Evolutionary conservation across 2,113 vertebrate genomes (phyloP).

Genomic region (Sisor rabdophorus): DNA sequence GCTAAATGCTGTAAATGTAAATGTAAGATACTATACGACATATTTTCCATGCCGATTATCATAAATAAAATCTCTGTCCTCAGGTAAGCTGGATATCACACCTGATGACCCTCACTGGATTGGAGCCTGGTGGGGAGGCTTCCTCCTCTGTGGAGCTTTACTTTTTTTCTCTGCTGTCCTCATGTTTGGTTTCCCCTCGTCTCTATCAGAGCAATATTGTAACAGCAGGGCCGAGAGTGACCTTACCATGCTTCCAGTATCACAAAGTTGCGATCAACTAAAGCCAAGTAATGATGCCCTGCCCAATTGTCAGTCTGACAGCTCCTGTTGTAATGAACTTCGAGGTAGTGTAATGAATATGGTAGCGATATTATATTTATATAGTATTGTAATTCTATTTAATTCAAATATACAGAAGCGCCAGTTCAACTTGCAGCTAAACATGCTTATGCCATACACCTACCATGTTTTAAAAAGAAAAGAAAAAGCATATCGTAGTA

Average conservation of each 20-base stretch:
- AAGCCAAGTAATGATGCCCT: conserved; percentile 88
- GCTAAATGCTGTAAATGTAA: too few relatives aligned
- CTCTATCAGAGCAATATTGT: conserved; percentile 69
- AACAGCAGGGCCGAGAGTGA: conserved; percentile 77
- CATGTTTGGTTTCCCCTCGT: conserved; percentile 97
- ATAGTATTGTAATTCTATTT: background rate
- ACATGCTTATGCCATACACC: too few relatives aligned
- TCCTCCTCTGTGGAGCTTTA: conserved; percentile 95
- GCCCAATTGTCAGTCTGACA: conserved; percentile 68
- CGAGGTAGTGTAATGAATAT: conserved; percentile 70
- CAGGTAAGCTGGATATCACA: conserved; percentile 86
- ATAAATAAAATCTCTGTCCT: background rate
- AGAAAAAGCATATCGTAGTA: too few relatives aligned
- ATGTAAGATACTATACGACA: too few relatives aligned
- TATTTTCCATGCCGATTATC: too few relatives aligned
- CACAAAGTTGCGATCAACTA: conserved; percentile 74
- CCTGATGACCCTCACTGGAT: conserved; percentile 97
- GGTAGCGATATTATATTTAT: background rate
- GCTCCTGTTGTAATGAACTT: conserved; percentile 91
- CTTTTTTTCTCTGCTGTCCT: conserved; percentile 92
- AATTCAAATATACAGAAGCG: too few relatives aligned
- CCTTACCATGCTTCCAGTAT: conserved; percentile 85
- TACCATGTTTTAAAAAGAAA: background rate
- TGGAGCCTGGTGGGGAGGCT: conserved; percentile 97
- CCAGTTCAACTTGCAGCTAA: too few relatives aligned